Percentiles rank a stretch among this genome's conserved stretches.
These are phyloP conservation scores for Brienomyrus brachyistius DNA, from an alignment of 2,113 vertebrate genomes.

Conservation along the genomic window DNA sequence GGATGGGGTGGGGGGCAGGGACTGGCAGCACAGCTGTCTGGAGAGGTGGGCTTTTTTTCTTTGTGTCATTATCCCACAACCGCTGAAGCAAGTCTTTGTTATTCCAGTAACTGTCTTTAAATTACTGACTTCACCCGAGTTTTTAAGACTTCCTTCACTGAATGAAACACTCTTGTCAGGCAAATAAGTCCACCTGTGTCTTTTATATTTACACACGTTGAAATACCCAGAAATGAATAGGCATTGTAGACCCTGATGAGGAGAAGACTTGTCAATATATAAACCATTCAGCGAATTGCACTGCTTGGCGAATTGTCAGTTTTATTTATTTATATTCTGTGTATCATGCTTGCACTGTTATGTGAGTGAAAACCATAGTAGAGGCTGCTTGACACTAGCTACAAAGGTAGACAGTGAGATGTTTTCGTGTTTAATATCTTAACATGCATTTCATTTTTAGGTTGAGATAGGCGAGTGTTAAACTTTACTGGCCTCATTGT, in stretches of 20 bases:
- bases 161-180: neutral
- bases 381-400: neutral
- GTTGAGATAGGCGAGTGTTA: neutral
- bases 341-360: neutral
- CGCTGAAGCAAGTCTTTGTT: neutral
- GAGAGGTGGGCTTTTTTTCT: neutral
- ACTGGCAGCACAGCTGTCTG: slow-evolving; percentile 2
- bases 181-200: neutral
- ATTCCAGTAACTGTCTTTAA: neutral
- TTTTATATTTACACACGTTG: neutral
- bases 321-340: neutral
- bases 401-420: neutral
- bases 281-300: neutral
- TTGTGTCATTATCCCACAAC: neutral
- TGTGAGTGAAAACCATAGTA: neutral
- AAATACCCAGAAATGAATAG: neutral
- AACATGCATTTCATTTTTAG: neutral
- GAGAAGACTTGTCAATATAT: neutral
- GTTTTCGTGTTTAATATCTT: neutral
- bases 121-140: neutral
- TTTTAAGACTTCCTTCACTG: neutral
- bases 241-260: neutral
- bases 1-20: slow-evolving; percentile 5
- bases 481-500: neutral
- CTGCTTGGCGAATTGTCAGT: neutral